Conservation (phyloP, 2,113 vertebrate species). For the Ceyx melanurus region DNA sequence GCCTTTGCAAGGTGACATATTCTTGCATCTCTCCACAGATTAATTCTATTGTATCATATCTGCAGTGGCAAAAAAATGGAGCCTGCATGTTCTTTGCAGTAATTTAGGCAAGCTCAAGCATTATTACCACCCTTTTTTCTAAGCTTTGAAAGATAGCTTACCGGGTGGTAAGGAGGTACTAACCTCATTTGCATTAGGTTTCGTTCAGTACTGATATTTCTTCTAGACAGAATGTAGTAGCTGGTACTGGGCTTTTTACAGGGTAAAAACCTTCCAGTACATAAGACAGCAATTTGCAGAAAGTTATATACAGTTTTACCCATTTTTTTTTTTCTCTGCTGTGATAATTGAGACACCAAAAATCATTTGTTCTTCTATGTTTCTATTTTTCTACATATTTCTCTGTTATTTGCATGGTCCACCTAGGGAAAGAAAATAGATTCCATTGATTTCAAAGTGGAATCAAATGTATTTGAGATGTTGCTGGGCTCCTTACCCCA, state of each 20-base stretch:
- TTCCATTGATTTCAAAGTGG: background rate
- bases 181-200: background rate
- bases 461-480: background rate
- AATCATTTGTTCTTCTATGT: background rate
- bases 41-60: constrained; percentile 29
- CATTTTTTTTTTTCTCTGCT: background rate
- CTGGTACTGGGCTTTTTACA: background rate
- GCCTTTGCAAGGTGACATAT: constrained; percentile 42
- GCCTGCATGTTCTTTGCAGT: background rate
- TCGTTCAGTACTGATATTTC: background rate
- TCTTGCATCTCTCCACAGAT: constrained; percentile 6
- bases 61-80: background rate
- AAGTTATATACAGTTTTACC: background rate
- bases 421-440: background rate
- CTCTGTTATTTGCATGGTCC: background rate
- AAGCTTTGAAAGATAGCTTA: background rate
- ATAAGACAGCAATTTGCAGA: background rate
- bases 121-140: background rate
- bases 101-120: background rate
- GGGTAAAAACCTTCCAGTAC: background rate
- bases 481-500: background rate
- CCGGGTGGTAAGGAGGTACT: background rate
- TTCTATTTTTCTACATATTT: background rate
- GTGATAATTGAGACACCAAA: background rate
- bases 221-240: background rate